phyloP scores from a whole-genome alignment of 2,113 vertebrate genomes.

The Grallaria varia region DNA sequence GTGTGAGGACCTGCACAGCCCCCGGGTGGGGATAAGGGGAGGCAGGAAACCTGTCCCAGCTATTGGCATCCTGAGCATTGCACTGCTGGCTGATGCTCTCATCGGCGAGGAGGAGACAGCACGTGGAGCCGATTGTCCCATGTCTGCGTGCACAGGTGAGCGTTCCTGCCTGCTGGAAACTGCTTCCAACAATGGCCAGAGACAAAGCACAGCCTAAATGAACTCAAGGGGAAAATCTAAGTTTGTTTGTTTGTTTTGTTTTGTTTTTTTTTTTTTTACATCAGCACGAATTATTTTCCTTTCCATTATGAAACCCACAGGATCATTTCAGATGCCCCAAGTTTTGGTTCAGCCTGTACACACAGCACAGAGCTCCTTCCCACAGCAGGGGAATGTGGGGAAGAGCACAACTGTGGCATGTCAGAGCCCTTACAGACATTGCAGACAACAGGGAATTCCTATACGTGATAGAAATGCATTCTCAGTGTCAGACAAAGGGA shows the following conservation, averaged over 20 bases:
- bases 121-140: neutral
- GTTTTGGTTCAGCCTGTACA: neutral
- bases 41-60: fast-evolving
- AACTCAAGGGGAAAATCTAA: neutral
- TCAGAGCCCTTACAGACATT: fast-evolving
- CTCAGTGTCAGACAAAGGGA: fast-evolving
- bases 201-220: neutral
- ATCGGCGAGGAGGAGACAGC: fast-evolving
- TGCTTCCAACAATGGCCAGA: neutral
- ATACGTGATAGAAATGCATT: fast-evolving
- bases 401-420: neutral
- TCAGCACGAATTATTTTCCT: neutral
- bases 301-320: neutral
- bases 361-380: neutral
- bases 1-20: fast-evolving
- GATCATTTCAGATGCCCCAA: fast-evolving
- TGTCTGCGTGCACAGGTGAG: fast-evolving
- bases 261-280: too few species aligned
- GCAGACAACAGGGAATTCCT: neutral
- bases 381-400: fast-evolving
- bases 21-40: neutral
- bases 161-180: fast-evolving
- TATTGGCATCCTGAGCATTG: fast-evolving
- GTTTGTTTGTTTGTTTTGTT: too few species aligned
- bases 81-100: fast-evolving